Base-by-base conservation (phyloP, 2,113 vertebrate genomes). In the Parotia lawesii region DNA sequence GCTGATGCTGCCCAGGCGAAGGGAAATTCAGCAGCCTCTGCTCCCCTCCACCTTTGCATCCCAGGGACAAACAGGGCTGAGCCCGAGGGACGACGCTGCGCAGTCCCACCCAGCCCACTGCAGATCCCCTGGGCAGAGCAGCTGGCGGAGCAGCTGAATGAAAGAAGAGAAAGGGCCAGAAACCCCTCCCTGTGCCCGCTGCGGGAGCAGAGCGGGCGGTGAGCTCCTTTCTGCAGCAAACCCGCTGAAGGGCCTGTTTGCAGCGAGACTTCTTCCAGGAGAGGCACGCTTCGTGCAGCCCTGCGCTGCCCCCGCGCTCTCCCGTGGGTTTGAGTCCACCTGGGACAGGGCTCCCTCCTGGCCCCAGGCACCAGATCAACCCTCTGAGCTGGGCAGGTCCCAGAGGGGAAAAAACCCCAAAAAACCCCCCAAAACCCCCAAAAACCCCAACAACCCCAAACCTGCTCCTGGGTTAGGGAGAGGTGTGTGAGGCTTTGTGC, bases 391-490 rank as follows among this genome's bases (percentile, higher is more conserved):
- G 35, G 1, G 0, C 4, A 12, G 29, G 20, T n/a, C 21, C 42
- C 29, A 54, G 50, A 40, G 8, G 50, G 11, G 7, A 20, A n/a
- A n/a, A 8, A 48, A 27, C 9, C 6, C 44, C 35, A 25, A 23
- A 15, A 29, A 50, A 12, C 15, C 62, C 62, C 14, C 6, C 6
- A 6, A 42, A 33, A 33, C 62, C 62, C 14, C 14, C 3, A 15
- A 42, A 33, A 33, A 8, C 8, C 64, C 64, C 14, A 21, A 9
- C 18, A 61, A 20, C 10, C 8, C 29, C 25, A 3, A 29, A 51
- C 3, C 9, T 2, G 1, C 47, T 19, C 25, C 48, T 22, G 3
- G 4, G 17, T 14, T 12, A 7, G 1, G 3, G 42, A 6, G 45
- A 17, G 15, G 6, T 24, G 27, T 31, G 8, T 0, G 18, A 12